Conservation (phyloP, 2,888 invertebrate genomes). For the Lasioglossum morio region DNA sequence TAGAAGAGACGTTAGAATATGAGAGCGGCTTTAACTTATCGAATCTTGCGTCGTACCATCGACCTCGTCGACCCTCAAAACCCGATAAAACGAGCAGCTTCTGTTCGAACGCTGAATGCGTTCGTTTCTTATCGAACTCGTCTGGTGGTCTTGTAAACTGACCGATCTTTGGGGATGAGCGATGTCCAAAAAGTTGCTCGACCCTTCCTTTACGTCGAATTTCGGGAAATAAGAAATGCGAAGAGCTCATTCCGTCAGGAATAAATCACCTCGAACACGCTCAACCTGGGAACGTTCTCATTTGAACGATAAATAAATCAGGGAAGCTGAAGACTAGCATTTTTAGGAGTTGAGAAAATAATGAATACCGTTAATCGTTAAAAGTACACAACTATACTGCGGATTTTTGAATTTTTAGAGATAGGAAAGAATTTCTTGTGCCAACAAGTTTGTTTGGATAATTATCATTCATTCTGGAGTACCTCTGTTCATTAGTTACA, state of each 20-base stretch:
- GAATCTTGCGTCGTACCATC: slow-evolving; percentile 66
- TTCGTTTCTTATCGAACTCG: slow-evolving; percentile 60
- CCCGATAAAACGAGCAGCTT: slow-evolving; percentile 62
- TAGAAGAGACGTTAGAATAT: slow-evolving; percentile 19
- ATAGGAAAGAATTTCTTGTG: too few relatives aligned
- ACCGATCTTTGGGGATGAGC: slow-evolving; percentile 31
- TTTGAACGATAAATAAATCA: background rate
- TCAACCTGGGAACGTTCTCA: background rate
- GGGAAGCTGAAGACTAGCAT: background rate
- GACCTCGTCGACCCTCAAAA: slow-evolving; percentile 72
- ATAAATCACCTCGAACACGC: too few relatives aligned
- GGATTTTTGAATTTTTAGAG: too few relatives aligned
- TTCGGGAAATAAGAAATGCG: background rate
- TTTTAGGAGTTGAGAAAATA: too few relatives aligned
- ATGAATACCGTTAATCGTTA: too few relatives aligned
- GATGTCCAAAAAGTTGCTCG: slow-evolving; percentile 20
- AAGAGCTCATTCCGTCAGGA: background rate
- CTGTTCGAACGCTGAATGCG: slow-evolving; percentile 48
- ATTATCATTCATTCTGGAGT: too few relatives aligned
- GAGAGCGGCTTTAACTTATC: slow-evolving; percentile 61
- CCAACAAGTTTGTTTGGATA: too few relatives aligned
- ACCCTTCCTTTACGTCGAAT: background rate
- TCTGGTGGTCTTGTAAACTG: slow-evolving; percentile 37
- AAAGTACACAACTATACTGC: too few relatives aligned
- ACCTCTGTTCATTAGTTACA: too few relatives aligned